Base-by-base conservation (phyloP, 2,888 invertebrate species). In the Seladonia tumulorum region DNA sequence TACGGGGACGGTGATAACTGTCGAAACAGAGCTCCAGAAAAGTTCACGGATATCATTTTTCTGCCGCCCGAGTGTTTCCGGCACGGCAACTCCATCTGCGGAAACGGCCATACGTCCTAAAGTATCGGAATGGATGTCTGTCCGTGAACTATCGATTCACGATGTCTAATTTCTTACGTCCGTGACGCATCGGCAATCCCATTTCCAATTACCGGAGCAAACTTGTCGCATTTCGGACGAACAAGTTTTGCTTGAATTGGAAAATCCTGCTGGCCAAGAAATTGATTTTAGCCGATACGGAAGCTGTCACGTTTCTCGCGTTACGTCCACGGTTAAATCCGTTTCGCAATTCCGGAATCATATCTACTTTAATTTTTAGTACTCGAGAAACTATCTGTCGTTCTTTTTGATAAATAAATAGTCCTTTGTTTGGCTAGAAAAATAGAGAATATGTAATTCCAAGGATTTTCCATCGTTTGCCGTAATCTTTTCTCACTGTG, bases 171-270 rank as follows among this genome's bases (percentile, higher is more conserved):
- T 80, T 71, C 60, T 45, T 53, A 14, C 14, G 16, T 39, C 25
- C 47, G 16, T 60, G 53, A 74, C 76, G 49, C 45, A 60, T 85
- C 63, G 47, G 16, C 68, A 35, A 73, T 60, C 70, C 81, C 57
- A 22, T 71, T 72, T 57, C 68, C 82, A 79, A 85, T 85, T 85
- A 85, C 66, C 71, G 70, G 76, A 42, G 45, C 70, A 77, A 83
- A 83, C 73, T 70, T 83, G 80, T 71, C 63, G 53, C 16, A 16
- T 60, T 63, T 63, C 42, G 47, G 8, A 1, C 70, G 35, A 57
- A 25, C 25, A 16, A n/a, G 25, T 74, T 49, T 57, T 39, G 71
- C 53, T 68, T 75, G 39, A n/a, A 70, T 8, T 74, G n/a, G 42
- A 72, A 81, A 76, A 81, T 72, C 66, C 72, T 25, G 22, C 45